phyloP scores from a whole-genome alignment of 2,888 invertebrate species.

The Acleris sparsana region DNA sequence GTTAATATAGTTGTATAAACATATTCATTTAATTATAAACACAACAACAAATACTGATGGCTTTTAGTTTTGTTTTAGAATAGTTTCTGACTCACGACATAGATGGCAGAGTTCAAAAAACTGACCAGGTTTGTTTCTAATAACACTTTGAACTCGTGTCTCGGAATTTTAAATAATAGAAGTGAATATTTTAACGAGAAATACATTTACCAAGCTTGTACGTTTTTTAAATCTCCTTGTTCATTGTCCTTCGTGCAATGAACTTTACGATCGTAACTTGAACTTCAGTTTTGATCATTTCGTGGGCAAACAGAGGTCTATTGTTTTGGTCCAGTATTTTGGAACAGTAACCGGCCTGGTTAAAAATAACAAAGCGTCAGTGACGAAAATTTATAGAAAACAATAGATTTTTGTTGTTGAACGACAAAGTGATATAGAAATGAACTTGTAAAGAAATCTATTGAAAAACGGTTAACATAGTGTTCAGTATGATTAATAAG shows the following conservation, averaged over 20 bases:
- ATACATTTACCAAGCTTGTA: conserved; percentile 19
- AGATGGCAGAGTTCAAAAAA: not conserved
- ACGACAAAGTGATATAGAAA: conserved; percentile 19
- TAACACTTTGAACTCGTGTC: not conserved
- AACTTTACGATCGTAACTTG: conserved; percentile 48
- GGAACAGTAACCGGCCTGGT: conserved; percentile 49
- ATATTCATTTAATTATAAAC: too few relatives aligned
- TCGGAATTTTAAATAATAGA: not conserved
- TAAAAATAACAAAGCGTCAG: conserved; percentile 42
- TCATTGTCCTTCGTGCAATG: conserved; percentile 57
- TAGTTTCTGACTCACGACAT: too few relatives aligned
- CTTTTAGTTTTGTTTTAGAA: too few relatives aligned
- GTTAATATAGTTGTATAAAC: too few relatives aligned
- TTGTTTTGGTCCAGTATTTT: conserved; percentile 43
- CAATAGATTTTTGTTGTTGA: conserved; percentile 39
- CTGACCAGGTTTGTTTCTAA: not conserved
- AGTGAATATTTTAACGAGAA: not conserved
- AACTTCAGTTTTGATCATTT: conserved; percentile 38
- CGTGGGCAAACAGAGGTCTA: conserved; percentile 40
- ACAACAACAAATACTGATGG: too few relatives aligned
- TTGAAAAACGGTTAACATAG: too few relatives aligned
- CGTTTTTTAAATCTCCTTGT: conserved; percentile 51
- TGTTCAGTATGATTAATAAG: too few relatives aligned
- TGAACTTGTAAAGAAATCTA: conserved; percentile 2
- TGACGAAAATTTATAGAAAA: conserved; percentile 42